phyloP scores from a whole-genome alignment of 2,113 vertebrate species.

The Pitta sordida region DNA sequence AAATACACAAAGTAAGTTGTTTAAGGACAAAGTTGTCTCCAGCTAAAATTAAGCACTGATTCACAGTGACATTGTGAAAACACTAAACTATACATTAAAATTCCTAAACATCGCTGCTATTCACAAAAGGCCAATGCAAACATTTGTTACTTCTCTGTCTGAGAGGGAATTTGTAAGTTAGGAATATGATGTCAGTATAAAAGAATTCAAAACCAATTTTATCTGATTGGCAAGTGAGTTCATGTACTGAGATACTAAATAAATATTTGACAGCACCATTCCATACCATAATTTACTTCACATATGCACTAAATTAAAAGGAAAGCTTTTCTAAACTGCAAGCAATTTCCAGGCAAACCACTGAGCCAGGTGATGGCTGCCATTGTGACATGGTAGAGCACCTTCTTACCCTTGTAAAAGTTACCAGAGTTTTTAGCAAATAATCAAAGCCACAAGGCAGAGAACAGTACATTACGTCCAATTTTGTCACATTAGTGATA shows the following conservation, averaged over 20 bases:
- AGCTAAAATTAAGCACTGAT: slow-evolving; percentile 42
- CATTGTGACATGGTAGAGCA: neutral
- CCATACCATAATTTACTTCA: slow-evolving; percentile 49
- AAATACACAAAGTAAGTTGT: slow-evolving; percentile 11
- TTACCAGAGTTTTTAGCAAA: neutral
- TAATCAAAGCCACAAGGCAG: neutral
- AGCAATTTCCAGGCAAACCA: slow-evolving; percentile 42
- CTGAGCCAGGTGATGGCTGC: neutral
- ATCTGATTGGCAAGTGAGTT: slow-evolving; percentile 63
- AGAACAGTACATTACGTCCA: neutral
- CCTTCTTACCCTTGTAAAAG: neutral
- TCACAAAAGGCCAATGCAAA: slow-evolving; percentile 58
- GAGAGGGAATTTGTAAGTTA: slow-evolving; percentile 35
- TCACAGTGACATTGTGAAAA: slow-evolving; percentile 50
- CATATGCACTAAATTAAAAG: slow-evolving; percentile 53
- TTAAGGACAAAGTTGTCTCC: slow-evolving; percentile 49
- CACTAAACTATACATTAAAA: slow-evolving; percentile 46
- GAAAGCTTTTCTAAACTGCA: slow-evolving; percentile 4
- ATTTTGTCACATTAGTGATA: neutral
- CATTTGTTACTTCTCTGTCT: slow-evolving; percentile 30
- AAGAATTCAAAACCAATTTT: slow-evolving; percentile 63
- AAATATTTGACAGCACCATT: slow-evolving; percentile 63
- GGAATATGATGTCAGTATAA: slow-evolving; percentile 57
- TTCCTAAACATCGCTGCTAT: slow-evolving; percentile 40
- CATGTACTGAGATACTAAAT: slow-evolving; percentile 55